A percentile compares a stretch with the other conserved stretches of the same genome.
Evolutionary conservation across 30 jellyfish, hydroid and myxozoan genomes (phyloP).

Genomic region (Sanderia malayensis): DNA sequence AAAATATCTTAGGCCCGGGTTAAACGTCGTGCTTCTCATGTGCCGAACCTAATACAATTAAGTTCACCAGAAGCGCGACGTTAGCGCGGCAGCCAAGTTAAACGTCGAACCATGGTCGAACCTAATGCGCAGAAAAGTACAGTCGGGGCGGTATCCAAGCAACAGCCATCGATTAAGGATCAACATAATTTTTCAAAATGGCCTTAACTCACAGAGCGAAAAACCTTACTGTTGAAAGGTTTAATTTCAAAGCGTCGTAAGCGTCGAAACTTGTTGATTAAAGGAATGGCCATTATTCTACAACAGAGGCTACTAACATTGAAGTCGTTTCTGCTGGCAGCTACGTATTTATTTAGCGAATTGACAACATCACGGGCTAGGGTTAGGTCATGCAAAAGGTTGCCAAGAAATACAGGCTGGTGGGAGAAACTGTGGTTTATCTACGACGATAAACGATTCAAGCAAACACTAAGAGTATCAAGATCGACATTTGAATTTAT

Average conservation of each 20-base stretch:
- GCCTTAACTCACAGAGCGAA: neutral
- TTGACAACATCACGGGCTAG: neutral
- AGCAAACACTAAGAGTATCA: slow-evolving; percentile 15
- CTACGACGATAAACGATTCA: neutral
- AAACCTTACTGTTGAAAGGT: neutral
- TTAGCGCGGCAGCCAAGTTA: neutral
- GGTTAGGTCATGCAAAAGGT: neutral
- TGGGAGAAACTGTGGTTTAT: slow-evolving; percentile 2
- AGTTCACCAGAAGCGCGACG: neutral
- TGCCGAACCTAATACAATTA: neutral
- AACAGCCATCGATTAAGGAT: neutral
- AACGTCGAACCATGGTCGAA: neutral
- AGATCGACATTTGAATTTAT: slow-evolving; percentile 20
- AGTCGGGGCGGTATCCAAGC: neutral
- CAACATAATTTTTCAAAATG: neutral
- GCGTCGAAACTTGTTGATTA: slow-evolving; percentile 21
- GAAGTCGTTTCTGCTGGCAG: slow-evolving; percentile 20
- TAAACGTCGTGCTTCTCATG: no score
- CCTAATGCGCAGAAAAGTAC: no score
- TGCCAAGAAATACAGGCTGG: neutral
- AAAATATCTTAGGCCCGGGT: no score
- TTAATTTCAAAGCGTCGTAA: slow-evolving; percentile 33
- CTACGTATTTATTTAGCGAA: neutral
- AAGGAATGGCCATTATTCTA: slow-evolving; percentile 22
- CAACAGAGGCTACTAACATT: slow-evolving; percentile 10